These are phyloP conservation scores for Caenorhabditis sinica DNA, from an alignment of 2,888 invertebrate species.

Conservation along the genomic window DNA sequence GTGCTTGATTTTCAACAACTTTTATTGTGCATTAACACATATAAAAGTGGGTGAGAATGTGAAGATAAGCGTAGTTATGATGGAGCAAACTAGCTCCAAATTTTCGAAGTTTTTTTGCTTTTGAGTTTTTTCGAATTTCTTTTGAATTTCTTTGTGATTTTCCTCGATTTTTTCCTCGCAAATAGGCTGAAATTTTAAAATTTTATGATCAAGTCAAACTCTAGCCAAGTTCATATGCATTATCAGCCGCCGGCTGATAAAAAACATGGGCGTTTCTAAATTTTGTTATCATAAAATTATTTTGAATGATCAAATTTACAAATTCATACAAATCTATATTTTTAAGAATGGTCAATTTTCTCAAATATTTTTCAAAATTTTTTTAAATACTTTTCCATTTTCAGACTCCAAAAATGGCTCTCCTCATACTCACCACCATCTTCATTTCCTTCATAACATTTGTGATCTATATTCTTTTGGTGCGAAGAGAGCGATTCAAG, in stretches of 20 bases:
- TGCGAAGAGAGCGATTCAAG: slow-evolving; percentile 13
- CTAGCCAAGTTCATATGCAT: too few species aligned
- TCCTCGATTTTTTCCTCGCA: not conserved
- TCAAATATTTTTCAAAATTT: not conserved
- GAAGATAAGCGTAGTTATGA: not conserved
- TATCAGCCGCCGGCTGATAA: too few species aligned
- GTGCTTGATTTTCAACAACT: too few species aligned
- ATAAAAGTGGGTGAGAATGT: not conserved
- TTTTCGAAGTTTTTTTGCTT: too few species aligned
- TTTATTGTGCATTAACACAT: too few species aligned
- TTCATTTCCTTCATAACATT: not conserved
- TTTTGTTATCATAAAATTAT: not conserved
- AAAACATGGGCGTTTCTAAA: not conserved
- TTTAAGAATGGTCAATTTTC: not conserved
- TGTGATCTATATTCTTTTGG: not conserved
- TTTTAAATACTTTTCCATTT: not conserved
- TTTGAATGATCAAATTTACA: not conserved
- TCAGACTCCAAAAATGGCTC: not conserved
- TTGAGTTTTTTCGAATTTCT: too few species aligned
- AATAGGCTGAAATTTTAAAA: not conserved
- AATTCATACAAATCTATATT: not conserved
- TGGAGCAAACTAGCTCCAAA: not conserved
- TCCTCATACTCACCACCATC: slow-evolving; percentile 15
- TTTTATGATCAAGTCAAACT: not conserved
- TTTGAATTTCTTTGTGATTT: not conserved